These are phyloP conservation scores for Pseudachorutes palmiensis DNA, from an alignment of 1,140 invertebrate genomes.

Conservation along the genomic window DNA sequence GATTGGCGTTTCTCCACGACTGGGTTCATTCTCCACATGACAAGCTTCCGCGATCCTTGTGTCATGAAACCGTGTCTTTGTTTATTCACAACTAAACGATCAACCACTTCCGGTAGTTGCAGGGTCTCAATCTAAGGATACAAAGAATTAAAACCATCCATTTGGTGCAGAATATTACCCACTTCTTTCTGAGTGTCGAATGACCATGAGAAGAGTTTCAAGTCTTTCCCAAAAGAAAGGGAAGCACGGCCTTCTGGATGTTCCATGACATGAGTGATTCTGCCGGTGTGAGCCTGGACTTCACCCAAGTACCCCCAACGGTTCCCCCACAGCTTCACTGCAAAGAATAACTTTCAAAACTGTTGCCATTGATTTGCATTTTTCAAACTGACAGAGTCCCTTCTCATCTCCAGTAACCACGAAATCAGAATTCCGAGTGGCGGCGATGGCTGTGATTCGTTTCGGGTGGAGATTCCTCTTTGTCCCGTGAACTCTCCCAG, in stretches of 20 bases:
- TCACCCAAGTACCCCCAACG: slow-evolving; percentile 10
- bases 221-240: slow-evolving; percentile 28
- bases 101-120: slow-evolving; percentile 27
- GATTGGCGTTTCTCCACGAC: slow-evolving; percentile 9
- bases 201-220: slow-evolving; percentile 28
- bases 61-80: slow-evolving; percentile 30
- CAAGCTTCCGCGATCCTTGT: slow-evolving; percentile 32
- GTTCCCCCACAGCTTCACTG: slow-evolving; percentile 34
- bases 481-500: slow-evolving; percentile 32
- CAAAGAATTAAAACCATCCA: background rate
- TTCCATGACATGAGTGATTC: slow-evolving; percentile 26
- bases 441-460: slow-evolving; percentile 29
- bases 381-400: slow-evolving; percentile 22
- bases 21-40: slow-evolving; percentile 32
- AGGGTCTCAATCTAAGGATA: slow-evolving; percentile 21
- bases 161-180: slow-evolving; percentile 7
- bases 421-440: slow-evolving; percentile 25
- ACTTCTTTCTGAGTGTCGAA: slow-evolving; percentile 21
- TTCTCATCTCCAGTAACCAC: slow-evolving; percentile 34
- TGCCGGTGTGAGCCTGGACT: background rate
- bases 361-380: background rate
- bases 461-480: slow-evolving; percentile 30
- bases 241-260: slow-evolving; percentile 32
- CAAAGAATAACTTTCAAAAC: background rate
- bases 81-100: slow-evolving; percentile 27